Percentiles rank a stretch among this genome's conserved stretches.
Conservation (phyloP, 2,797 vertebrate species). For the Anas flavirostris region DNA sequence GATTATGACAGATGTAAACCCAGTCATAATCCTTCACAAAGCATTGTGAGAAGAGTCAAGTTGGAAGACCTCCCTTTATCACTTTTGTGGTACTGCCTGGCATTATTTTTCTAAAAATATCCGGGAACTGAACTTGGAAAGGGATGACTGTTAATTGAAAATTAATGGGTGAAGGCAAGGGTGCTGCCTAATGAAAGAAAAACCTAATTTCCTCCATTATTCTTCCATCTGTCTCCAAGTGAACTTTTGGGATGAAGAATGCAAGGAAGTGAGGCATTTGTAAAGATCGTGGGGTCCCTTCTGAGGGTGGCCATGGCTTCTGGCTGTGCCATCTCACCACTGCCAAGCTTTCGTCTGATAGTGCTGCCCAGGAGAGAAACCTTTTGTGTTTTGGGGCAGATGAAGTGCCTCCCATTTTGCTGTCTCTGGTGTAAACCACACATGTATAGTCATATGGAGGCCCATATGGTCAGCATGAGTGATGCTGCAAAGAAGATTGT, state of each 20-base stretch:
- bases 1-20: not conserved
- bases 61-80: not conserved
- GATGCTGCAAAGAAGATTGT: not conserved
- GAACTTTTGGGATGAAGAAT: not conserved
- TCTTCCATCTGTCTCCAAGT: not conserved
- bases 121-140: not conserved
- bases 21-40: not conserved
- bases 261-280: not conserved
- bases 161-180: not conserved
- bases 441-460: not conserved
- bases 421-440: not conserved
- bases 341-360: not conserved
- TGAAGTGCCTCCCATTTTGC: not conserved
- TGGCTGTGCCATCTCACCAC: not conserved
- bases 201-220: not conserved
- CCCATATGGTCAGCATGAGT: not conserved
- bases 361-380: not conserved
- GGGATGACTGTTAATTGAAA: not conserved
- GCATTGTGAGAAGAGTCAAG: not conserved
- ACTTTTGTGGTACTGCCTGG: not conserved
- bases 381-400: no score
- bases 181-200: not conserved
- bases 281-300: not conserved
- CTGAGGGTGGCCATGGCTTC: not conserved
- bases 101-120: conserved; percentile 10